Evolutionary conservation across 35 echinoderm and acorn worm genomes (phyloP).

Genomic region (Heliocidaris tuberculata): DNA sequence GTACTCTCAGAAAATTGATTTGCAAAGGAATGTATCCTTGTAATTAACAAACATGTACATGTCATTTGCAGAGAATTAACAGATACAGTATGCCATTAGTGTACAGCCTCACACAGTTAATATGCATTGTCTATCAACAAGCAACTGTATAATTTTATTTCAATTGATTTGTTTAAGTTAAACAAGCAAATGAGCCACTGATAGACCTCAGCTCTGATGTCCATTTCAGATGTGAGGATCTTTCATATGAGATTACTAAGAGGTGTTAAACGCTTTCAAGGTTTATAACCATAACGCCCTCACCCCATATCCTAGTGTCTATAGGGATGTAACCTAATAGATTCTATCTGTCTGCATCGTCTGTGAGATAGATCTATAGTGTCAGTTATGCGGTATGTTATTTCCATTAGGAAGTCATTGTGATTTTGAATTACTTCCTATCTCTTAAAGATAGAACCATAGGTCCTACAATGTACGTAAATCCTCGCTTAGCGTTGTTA

Average conservation of each 20-base stretch:
- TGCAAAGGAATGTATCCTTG: too few species aligned
- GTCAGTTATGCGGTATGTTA: neutral
- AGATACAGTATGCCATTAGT: neutral
- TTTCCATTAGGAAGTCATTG: neutral
- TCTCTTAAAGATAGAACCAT: too few species aligned
- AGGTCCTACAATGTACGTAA: too few species aligned
- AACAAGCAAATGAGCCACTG: constrained; percentile 7
- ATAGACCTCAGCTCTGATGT: neutral
- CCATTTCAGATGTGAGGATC: neutral
- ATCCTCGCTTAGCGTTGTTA: too few species aligned
- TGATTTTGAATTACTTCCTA: too few species aligned
- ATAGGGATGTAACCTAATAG: neutral
- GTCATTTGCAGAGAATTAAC: neutral
- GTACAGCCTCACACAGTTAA: neutral
- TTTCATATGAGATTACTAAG: neutral
- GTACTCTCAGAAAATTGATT: too few species aligned
- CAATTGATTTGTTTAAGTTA: neutral
- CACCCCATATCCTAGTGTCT: neutral
- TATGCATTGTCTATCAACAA: neutral
- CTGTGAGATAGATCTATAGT: neutral
- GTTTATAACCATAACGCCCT: neutral
- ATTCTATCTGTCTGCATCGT: neutral
- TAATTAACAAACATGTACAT: neutral
- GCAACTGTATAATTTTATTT: neutral
- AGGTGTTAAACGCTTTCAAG: neutral